Conservation (phyloP, 2,113 vertebrate species). For the Balaeniceps rex region DNA sequence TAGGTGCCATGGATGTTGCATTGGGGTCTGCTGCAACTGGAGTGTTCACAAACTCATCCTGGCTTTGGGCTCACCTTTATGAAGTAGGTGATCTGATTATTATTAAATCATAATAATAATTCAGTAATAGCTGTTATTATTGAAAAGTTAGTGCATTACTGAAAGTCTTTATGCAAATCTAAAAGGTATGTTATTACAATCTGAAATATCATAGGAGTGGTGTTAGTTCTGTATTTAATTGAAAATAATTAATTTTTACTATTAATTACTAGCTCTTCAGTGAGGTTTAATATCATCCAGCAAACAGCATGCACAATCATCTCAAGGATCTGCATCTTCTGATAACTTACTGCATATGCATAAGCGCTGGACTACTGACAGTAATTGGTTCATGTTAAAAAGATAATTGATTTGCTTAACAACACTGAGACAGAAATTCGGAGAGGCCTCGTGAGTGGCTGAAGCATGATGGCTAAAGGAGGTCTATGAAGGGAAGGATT, state of each 20-base stretch:
- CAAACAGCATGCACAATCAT: not conserved
- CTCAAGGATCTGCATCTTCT: not conserved
- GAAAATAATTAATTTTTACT: not conserved
- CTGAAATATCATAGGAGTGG: not conserved
- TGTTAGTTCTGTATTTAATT: not conserved
- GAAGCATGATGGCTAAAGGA: not conserved
- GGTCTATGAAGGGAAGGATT: not conserved
- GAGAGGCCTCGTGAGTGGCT: not conserved
- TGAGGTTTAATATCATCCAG: not conserved
- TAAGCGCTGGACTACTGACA: not conserved
- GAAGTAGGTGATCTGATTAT: constrained; percentile 44
- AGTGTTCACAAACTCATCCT: constrained; percentile 93
- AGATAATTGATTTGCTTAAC: not conserved
- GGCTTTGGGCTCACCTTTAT: constrained; percentile 89
- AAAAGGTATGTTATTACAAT: not conserved
- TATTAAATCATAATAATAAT: not conserved
- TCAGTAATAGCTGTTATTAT: not conserved
- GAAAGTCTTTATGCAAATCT: not conserved
- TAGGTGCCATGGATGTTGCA: constrained; percentile 94
- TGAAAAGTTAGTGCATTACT: not conserved
- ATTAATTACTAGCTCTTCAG: not conserved
- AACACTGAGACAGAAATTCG: not conserved
- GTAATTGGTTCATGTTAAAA: not conserved
- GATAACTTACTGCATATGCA: not conserved
- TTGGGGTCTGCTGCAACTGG: constrained; percentile 91